Conservation (phyloP, 2,113 vertebrate species). For the Pontoporia blainvillei region DNA sequence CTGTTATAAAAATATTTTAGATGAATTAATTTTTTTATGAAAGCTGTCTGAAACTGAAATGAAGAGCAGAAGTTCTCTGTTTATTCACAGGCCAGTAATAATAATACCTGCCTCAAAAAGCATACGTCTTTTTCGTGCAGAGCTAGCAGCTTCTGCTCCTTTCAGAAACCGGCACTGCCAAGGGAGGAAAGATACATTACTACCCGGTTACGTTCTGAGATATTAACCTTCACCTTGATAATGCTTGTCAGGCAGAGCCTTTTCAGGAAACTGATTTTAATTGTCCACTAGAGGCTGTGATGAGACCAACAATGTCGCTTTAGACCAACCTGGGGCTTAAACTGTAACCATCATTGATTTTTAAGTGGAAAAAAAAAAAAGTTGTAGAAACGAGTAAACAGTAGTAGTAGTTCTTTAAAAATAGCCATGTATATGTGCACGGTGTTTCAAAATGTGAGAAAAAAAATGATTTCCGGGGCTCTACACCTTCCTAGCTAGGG, state of each 20-base stretch:
- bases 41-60: conserved; percentile 77
- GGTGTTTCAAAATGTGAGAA: conserved; percentile 39
- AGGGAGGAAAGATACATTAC: neutral
- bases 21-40: conserved; percentile 75
- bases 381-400: conserved; percentile 30
- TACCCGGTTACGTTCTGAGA: neutral
- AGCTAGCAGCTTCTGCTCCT: conserved; percentile 20
- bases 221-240: conserved; percentile 63
- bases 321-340: conserved; percentile 56
- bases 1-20: conserved; percentile 84
- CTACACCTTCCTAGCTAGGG: conserved; percentile 8
- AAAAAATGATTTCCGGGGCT: neutral
- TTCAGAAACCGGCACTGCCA: conserved; percentile 15
- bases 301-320: conserved; percentile 82
- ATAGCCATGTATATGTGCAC: neutral
- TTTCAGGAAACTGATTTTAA: conserved; percentile 74
- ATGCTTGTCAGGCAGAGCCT: conserved; percentile 55
- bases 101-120: conserved; percentile 62
- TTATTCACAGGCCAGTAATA: conserved; percentile 64
- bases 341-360: conserved; percentile 60
- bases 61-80: conserved; percentile 69
- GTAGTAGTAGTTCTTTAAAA: conserved; percentile 59
- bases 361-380: conserved; percentile 52
- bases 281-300: conserved; percentile 87
- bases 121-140: fast-evolving